phyloP scores from a whole-genome alignment of 2,113 vertebrate species.

The Trogon melanurus region DNA sequence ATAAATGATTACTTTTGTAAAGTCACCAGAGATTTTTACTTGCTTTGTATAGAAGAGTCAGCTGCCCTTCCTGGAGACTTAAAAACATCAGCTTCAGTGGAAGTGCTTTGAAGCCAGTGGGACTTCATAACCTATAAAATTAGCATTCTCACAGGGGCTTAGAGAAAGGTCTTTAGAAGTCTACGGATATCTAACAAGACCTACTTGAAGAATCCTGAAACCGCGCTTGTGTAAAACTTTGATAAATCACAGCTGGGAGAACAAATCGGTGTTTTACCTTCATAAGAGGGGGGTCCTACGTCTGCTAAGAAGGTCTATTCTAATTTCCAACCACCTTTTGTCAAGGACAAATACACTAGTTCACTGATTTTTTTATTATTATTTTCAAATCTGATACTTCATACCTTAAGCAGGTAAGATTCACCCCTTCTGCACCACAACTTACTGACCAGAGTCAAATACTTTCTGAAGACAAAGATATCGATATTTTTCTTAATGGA shows the following conservation, averaged over 20 bases:
- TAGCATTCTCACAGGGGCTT: neutral
- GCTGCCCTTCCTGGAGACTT: constrained; percentile 1
- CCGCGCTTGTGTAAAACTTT: neutral
- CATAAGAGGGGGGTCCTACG: neutral
- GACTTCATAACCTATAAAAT: constrained; percentile 7
- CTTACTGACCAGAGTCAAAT: neutral
- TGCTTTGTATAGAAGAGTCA: constrained; percentile 11
- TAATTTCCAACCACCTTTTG: neutral
- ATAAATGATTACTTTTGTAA: constrained; percentile 29
- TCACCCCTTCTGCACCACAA: neutral
- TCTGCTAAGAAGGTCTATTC: neutral
- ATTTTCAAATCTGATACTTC: neutral
- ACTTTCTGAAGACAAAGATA: neutral
- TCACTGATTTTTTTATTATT: neutral
- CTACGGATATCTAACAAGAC: neutral
- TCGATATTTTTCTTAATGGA: neutral
- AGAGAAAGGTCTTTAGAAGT: neutral
- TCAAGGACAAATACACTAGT: neutral
- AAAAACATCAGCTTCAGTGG: constrained; percentile 4
- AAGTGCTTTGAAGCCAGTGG: neutral
- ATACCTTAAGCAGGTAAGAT: neutral
- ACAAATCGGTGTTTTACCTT: neutral
- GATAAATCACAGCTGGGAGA: neutral
- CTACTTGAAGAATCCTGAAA: constrained; percentile 20
- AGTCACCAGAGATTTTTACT: constrained; percentile 15